Base-by-base conservation (phyloP, 2,888 invertebrate species). In the Thereva nobilitata region DNA sequence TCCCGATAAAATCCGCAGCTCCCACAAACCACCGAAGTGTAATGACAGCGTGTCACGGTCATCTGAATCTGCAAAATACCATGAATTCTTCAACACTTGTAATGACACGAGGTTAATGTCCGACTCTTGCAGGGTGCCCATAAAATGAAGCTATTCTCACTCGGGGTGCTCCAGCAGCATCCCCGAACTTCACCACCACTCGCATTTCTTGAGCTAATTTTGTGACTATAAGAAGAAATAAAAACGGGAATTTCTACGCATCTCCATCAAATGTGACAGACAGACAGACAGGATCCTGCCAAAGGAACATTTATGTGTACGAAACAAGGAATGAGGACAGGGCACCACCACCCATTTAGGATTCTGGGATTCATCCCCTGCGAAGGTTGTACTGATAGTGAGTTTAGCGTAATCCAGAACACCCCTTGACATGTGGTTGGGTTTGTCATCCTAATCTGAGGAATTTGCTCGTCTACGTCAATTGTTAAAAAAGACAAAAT, bases 391-490 rank as follows among this genome's bases (percentile, higher is more conserved):
- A 23, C 42, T 42, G 42, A 42, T n/a, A 42, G 42, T 42, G 42
- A 42, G n/a, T 42, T 9, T 42, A 42, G 42, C n/a, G 42, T 9
- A 7, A 42, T 7, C 10, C 50, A 7, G 23, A 8, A 34, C 50
- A 50, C 8, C 34, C 35, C 50, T 50, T 50, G 50, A 50, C 50
- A 50, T 50, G 34, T 35, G 8, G 42, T 42, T 42, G 42, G 50
- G 23, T 10, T 23, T 50, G 50, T 50, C 50, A 34, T 50, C 50
- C 35, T 50, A 50, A 50, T 50, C 50, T 50, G 9, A 23, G 50
- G 50, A 50, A 50, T 50, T 50, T 50, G 50, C 23, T 50, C 34
- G 42, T 42, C 34, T 50, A 10, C 35, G 50, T 50, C 50, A 50
- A 50, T 23, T 34, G 4, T 10, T 7, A 47, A 50, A 23, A 23